Evolutionary conservation across 2,888 invertebrate genomes (phyloP).

Genomic region (Hirtodrosophila alboralis): DNA sequence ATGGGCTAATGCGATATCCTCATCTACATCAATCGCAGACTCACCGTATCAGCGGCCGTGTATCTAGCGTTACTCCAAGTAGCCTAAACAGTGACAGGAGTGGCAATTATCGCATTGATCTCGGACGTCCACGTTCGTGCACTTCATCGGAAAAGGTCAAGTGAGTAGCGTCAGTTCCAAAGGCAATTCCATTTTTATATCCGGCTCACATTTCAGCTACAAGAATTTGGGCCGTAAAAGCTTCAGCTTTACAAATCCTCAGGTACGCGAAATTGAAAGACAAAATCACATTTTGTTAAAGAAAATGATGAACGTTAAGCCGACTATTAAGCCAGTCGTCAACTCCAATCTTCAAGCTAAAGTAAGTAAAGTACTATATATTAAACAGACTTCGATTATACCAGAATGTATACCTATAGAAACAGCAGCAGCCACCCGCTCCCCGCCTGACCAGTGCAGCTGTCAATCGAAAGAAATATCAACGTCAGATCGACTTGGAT

Average conservation of each 20-base stretch:
- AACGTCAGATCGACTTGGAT: constrained; percentile 86
- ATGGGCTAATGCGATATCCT: constrained; percentile 62
- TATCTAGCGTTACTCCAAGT: constrained; percentile 53
- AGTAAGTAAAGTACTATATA: constrained; percentile 8
- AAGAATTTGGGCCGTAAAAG: constrained; percentile 77
- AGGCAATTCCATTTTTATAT: not conserved
- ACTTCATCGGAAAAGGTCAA: constrained; percentile 59
- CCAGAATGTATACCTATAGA: constrained; percentile 12
- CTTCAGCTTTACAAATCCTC: constrained; percentile 86
- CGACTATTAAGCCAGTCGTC: constrained; percentile 57
- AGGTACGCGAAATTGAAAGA: constrained; percentile 86
- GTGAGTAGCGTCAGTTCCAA: constrained; percentile 30
- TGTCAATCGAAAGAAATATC: constrained; percentile 85
- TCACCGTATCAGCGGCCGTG: constrained; percentile 20
- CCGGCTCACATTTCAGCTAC: constrained; percentile 42
- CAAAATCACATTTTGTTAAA: constrained; percentile 86
- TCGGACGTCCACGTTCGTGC: constrained; percentile 54
- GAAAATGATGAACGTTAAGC: constrained; percentile 85
- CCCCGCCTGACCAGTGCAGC: constrained; percentile 83
- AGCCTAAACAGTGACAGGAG: constrained; percentile 41
- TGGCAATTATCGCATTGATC: constrained; percentile 22
- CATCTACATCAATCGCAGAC: constrained; percentile 16
- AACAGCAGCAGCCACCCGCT: constrained; percentile 34
- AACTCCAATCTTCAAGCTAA: constrained; percentile 26
- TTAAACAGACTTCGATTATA: too few relatives aligned